Evolutionary conservation across 1,140 invertebrate genomes (phyloP).

Genomic region (Polypedilum pembai): DNA sequence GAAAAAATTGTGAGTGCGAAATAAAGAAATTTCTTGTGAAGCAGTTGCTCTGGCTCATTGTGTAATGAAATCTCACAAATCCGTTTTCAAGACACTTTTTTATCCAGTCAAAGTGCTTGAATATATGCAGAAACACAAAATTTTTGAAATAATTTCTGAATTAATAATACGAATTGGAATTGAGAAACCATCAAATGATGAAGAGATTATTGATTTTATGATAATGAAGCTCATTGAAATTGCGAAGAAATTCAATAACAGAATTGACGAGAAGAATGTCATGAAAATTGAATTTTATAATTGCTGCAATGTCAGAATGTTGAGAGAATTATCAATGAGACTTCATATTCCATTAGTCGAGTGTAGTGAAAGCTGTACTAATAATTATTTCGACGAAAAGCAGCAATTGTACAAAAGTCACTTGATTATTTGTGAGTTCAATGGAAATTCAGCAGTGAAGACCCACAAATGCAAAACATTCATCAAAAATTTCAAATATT

Average conservation of each 20-base stretch:
- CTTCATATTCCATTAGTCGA: background rate
- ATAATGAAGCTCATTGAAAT: background rate
- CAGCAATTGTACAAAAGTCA: background rate
- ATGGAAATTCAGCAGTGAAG: background rate
- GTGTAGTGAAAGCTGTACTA: background rate
- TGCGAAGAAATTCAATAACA: background rate
- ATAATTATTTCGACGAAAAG: background rate
- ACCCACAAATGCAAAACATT: background rate
- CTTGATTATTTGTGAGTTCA: background rate
- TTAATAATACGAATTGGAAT: background rate
- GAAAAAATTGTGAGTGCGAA: background rate
- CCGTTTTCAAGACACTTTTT: background rate
- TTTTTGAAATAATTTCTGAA: background rate
- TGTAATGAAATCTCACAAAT: no score
- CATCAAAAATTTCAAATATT: constrained; percentile 1
- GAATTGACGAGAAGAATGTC: background rate
- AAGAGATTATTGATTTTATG: background rate
- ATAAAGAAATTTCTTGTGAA: no score
- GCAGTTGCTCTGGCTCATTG: no score
- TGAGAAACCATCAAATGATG: background rate
- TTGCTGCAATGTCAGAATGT: background rate
- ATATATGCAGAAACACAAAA: background rate
- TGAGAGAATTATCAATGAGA: background rate
- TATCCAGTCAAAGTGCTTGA: background rate
- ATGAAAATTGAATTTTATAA: background rate